Base-by-base conservation (phyloP, 2,797 vertebrate species). In the Varecia variegata region DNA sequence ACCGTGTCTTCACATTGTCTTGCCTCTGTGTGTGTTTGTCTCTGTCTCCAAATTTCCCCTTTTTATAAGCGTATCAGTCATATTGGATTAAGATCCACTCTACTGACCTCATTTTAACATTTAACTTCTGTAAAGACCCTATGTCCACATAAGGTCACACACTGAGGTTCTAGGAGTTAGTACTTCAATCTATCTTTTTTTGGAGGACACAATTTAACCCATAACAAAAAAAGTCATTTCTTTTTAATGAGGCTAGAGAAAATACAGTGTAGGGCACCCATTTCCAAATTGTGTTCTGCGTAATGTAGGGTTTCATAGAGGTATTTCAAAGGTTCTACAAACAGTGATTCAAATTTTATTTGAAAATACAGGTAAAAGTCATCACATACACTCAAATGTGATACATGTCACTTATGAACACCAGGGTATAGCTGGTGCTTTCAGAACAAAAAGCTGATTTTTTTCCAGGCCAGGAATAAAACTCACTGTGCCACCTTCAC, bases 281-380 rank as follows among this genome's bases (percentile, higher is more conserved):
- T 7, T 43, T 80, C 21, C 71, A 54, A 93, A 38, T 3, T 14
- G 14, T 18, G 2, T 20, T 67, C 27, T n/a, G n/a, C 4, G 11
- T 38, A 32, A 47, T 3, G 10, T 62, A 35, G 13, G 43, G 21
- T 45, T 83, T 45, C 32, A 5, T 13, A 21, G 23, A 40, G n/a
- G 52, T 38, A 18, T 38, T 52, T 62, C 71, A 45, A 65, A 85
- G 52, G 67, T 43, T 62, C 54, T 60, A 32, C 45, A 83, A 82
- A 73, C 2, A 32, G 1, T 4, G 38, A 70, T 79, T 95, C 43
- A 70, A 38, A 50, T 84, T 70, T 80, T 52, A 45, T 14, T 84
- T 54, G 25, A 90, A 94, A 70, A 84, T 30, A 79, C 15, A n/a
- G 12, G 27, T 27, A 38, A 90, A 87, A 88, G 54, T 54, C 30